Percentiles rank a stretch among this genome's conserved stretches.
phyloP scores from a whole-genome alignment of 1,140 invertebrate species.

The Pantala flavescens region DNA sequence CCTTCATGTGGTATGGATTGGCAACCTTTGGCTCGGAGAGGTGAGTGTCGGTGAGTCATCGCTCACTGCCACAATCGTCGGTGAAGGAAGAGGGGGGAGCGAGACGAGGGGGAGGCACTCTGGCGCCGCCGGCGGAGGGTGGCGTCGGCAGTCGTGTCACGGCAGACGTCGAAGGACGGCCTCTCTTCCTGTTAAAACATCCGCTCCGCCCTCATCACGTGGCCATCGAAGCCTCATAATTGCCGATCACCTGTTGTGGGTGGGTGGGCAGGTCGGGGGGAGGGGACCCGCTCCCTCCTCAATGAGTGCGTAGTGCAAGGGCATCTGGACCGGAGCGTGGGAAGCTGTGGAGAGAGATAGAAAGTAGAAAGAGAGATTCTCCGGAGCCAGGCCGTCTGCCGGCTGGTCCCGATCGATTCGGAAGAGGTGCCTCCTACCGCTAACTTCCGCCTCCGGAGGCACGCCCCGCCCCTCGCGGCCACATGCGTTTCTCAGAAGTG shows the following conservation, averaged over 20 bases:
- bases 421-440: background rate
- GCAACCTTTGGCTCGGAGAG: background rate
- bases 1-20: background rate
- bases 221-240: conserved; percentile 8
- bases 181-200: background rate
- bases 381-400: background rate
- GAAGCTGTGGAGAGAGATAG: background rate
- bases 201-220: background rate
- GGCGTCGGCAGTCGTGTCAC: background rate
- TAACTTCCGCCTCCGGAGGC: background rate
- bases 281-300: background rate
- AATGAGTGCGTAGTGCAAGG: background rate
- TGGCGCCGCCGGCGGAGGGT: background rate
- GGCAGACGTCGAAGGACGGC: background rate
- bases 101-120: background rate
- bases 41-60: background rate
- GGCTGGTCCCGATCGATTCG: background rate
- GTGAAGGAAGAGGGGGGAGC: background rate
- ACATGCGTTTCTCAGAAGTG: background rate
- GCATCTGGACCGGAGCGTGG: background rate
- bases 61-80: conserved; percentile 7
- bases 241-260: conserved; percentile 1
- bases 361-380: background rate
- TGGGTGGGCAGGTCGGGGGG: background rate
- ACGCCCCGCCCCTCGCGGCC: background rate